Evolutionary conservation across 2,888 invertebrate genomes (phyloP).

Genomic region (Diaphora mendica): DNA sequence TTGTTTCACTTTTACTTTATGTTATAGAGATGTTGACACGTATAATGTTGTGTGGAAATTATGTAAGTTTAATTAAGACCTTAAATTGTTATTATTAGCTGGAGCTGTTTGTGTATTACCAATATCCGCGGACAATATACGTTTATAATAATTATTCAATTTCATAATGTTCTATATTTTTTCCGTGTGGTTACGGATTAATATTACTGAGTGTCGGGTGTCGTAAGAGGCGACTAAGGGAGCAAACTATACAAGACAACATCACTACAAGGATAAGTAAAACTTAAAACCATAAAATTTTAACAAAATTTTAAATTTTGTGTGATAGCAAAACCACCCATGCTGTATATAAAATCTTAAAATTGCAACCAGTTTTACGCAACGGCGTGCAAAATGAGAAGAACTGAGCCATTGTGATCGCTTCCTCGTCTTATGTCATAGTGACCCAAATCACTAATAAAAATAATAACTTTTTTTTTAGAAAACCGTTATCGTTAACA

Average conservation of each 20-base stretch:
- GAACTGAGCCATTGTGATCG: conserved; percentile 66
- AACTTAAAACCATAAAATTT: no score
- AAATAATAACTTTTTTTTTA: conserved; percentile 35
- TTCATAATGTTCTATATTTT: not conserved
- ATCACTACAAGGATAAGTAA: no score
- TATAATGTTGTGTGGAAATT: conserved; percentile 8
- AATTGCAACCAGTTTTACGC: conserved; percentile 75
- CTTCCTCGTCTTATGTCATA: conserved; percentile 73
- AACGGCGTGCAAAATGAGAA: conserved; percentile 77
- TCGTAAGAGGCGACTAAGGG: no score
- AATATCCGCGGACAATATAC: not conserved
- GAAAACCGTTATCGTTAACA: conserved; percentile 27
- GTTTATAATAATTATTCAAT: not conserved
- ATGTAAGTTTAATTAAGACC: not conserved
- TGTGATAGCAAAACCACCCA: conserved; percentile 33
- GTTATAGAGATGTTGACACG: conserved; percentile 17
- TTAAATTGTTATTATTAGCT: not conserved
- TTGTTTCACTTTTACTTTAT: conserved; percentile 50
- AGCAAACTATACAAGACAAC: no score
- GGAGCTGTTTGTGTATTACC: not conserved
- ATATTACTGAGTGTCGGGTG: no score
- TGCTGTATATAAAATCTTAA: conserved; percentile 64
- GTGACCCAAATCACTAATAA: conserved; percentile 44
- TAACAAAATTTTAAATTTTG: no score
- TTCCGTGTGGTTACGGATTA: no score